Percentiles rank a stretch among this genome's conserved stretches.
Conservation (phyloP, 2,888 invertebrate genomes). For the Mythimna vitellina region DNA sequence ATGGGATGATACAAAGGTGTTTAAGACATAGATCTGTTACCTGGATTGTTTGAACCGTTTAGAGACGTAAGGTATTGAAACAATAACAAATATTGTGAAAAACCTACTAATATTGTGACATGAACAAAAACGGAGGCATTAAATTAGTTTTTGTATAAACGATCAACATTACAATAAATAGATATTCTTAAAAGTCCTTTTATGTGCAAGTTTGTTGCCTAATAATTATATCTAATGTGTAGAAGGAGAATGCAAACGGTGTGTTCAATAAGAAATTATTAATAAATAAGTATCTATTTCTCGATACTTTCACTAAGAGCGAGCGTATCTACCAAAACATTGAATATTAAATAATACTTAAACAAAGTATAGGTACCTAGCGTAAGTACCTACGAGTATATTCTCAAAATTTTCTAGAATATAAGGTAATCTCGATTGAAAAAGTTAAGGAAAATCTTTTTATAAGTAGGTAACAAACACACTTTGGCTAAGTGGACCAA, state of each 20-base stretch:
- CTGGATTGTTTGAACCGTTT: constrained; percentile 3
- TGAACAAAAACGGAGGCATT: constrained; percentile 1
- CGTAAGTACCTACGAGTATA: neutral
- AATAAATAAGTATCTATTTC: neutral
- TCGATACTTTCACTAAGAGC: neutral
- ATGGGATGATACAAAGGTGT: constrained; percentile 9
- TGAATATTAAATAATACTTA: constrained; percentile 1
- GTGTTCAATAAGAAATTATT: neutral
- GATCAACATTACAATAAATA: neutral
- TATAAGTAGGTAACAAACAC: constrained; percentile 10
- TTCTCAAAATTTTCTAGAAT: neutral
- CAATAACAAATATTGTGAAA: constrained; percentile 8
- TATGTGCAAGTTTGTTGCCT: neutral
- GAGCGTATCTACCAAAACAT: neutral
- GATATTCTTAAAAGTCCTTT: neutral
- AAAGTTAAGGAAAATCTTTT: neutral
- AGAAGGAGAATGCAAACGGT: neutral
- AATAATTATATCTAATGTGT: neutral
- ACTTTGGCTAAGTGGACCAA: constrained; percentile 68
- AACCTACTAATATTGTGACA: constrained; percentile 23
- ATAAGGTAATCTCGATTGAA: neutral
- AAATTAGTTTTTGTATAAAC: constrained; percentile 2
- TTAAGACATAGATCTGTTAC: constrained; percentile 18
- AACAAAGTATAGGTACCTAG: neutral
- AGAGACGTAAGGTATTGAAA: constrained; percentile 5